Base-by-base conservation (phyloP, 2,113 vertebrate species). In the Saguinus midas region DNA sequence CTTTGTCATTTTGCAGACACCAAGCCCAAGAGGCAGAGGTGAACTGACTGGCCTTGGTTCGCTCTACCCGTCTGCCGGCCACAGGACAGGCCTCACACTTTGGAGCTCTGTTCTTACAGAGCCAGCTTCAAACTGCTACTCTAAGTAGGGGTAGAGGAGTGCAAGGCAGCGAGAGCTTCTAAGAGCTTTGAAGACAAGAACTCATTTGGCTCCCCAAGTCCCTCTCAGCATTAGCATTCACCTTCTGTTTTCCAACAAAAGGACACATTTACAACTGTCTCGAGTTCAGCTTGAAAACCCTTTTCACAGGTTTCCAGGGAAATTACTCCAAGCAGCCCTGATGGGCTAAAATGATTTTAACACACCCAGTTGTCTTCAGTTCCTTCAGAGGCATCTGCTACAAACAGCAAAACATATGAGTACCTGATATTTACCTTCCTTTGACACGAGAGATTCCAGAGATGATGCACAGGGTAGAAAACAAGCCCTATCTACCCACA, bases 201-300 rank as follows among this genome's bases (percentile, higher is more conserved):
- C 37, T 73, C 70, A 29, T 12, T 55, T 6, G 32, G 78, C 57
- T 90, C n/a, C 88, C 61, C 0, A 10, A 13, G n/a, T 25, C 72
- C 58, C 52, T 58, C 94, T 93, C 92, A 61, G 70, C 96, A 96
- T 96, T 87, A 97, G 87, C 94, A 96, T 89, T 96, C 97, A 96
- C 87, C 87, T 97, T 96, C 92, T 91, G 83, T 83, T 61, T 83
- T 21, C 84, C 68, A 89, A 89, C 86, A 70, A 96, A 97, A 96
- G 84, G 97, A 96, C 90, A 94, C 94, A 92, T 84, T 96, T 91
- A 97, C 94, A 97, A 92, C 70, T 48, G 87, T 90, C 94, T 97
- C 9, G 29, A 91, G 94, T 78, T 93, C 92, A 87, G 70, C 96
- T 75, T 73, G 87, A 92, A 95, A 96, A 97, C 29, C 79, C 55